A percentile compares a stretch with the other conserved stretches of the same genome.
phyloP scores from a whole-genome alignment of 1,140 invertebrate species.

The Contarinia nasturtii region DNA sequence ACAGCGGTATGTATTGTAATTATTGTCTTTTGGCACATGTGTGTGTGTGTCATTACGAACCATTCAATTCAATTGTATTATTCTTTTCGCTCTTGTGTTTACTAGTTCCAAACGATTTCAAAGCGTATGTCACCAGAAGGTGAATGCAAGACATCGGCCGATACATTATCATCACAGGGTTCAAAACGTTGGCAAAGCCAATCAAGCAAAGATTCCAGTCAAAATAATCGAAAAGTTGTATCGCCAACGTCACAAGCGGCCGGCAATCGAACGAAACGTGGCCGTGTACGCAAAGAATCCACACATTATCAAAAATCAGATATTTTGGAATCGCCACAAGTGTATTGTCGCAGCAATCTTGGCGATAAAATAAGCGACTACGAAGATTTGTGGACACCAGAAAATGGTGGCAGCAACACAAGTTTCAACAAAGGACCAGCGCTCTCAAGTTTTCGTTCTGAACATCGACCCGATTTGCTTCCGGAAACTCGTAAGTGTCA shows the following conservation, averaged over 20 bases:
- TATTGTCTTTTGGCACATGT: background rate
- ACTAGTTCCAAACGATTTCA: slow-evolving; percentile 20
- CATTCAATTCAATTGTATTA: background rate
- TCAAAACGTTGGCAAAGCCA: slow-evolving; percentile 20
- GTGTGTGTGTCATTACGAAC: background rate
- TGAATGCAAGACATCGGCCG: slow-evolving; percentile 26
- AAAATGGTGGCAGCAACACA: slow-evolving; percentile 32
- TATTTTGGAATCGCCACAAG: slow-evolving; percentile 58
- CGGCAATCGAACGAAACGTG: slow-evolving; percentile 5
- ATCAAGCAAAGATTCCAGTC: slow-evolving; percentile 12
- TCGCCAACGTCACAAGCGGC: slow-evolving; percentile 9
- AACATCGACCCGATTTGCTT: slow-evolving; percentile 37
- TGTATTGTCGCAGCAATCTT: slow-evolving; percentile 68
- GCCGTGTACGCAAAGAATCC: slow-evolving; percentile 32
- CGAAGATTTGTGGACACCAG: slow-evolving; percentile 78
- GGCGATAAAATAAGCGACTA: slow-evolving; percentile 88
- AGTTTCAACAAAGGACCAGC: slow-evolving; percentile 26
- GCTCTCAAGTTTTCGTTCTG: slow-evolving; percentile 27
- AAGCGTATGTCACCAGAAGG: slow-evolving; percentile 30
- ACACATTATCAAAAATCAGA: slow-evolving; percentile 60
- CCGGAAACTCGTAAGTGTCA: slow-evolving; percentile 41
- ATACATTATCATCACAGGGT: slow-evolving; percentile 27
- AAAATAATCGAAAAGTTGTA: slow-evolving; percentile 15
- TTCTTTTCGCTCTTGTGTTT: no score
- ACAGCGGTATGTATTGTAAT: background rate